Evolutionary conservation across 2,888 invertebrate species (phyloP).

Genomic region (Rhabditophanes sp.): DNA sequence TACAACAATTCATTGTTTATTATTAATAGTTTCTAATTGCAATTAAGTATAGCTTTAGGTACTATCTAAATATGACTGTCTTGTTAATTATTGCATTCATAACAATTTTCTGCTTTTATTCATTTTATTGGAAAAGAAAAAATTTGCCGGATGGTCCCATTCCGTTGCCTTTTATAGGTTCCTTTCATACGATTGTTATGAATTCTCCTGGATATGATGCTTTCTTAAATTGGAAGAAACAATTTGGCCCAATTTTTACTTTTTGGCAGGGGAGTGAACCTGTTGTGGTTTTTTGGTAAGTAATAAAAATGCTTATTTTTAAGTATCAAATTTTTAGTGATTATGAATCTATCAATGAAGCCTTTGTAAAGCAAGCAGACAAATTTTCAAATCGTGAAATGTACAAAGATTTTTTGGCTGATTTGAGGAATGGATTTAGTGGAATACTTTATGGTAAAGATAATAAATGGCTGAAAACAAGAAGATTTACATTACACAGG

Average conservation of each 20-base stretch:
- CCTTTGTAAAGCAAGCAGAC: conserved; percentile 2
- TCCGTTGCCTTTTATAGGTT: conserved; percentile 5
- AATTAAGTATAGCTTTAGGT: no score
- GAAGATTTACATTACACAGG: conserved; percentile 1
- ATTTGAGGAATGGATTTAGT: not conserved
- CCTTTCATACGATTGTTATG: not conserved
- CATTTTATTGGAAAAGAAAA: conserved; percentile 6
- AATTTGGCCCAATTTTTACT: conserved; percentile 5
- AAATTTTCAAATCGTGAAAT: not conserved
- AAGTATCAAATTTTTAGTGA: no score
- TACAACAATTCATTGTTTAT: no score
- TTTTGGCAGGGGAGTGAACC: conserved; percentile 5
- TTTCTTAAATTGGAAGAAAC: conserved; percentile 5
- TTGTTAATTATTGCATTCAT: not conserved
- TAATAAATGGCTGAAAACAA: not conserved
- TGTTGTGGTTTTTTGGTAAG: conserved; percentile 4
- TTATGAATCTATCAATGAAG: conserved; percentile 3
- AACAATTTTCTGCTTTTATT: conserved; percentile 1
- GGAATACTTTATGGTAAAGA: not conserved
- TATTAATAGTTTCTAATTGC: no score
- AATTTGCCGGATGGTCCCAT: conserved; percentile 6
- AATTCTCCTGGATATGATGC: conserved; percentile 3
- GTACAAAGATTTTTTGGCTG: not conserved
- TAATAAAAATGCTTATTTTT: no score
- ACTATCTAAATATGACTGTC: no score